Base-by-base conservation (phyloP, 2,888 invertebrate genomes). In the Hirudinaria manillensis region DNA sequence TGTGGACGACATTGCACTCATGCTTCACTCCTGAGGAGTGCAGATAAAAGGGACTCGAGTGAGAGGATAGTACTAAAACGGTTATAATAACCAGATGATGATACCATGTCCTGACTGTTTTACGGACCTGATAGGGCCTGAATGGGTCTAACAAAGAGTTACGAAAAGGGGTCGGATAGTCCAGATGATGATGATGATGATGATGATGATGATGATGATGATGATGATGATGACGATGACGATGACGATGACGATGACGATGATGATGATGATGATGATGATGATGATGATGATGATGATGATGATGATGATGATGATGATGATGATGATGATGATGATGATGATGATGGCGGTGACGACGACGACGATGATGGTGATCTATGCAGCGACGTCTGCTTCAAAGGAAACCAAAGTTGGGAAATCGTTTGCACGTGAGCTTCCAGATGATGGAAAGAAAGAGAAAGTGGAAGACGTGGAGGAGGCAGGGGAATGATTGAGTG, bases 201-300 rank as follows among this genome's bases (percentile, higher is more conserved):
- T 71, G 21, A 45, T 71, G 71, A 71, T 71, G 71, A 71, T 71
- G 71, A 71, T 27, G 27, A 65, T 65, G 27, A 19, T 65, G 27
- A 24, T 65, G 66, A 24, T 65, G 27, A 24, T 65, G 27, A 27
- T 24, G 27, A 27, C 13, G 27, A 24, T 65, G n/a, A 65, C 24
- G 27, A 27, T 27, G 27, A 65, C 24, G 66, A 19, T 65, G 27
- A 24, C 24, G 66, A 65, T 65, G 66, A 65, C 24, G 66, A 71
- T 51, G 71, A 38, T 71, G 51, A 53, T 53, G 53, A 53, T 53
- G 53, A 53, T 53, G 21, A 53, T 53, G 53, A 53, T 53, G 53
- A 53, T 53, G 53, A 21, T 53, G 53, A 53, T 53, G 53, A 71
- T 36, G 38, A 45, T 10, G 53, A 53, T 53, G 53, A 53, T 53